Evolutionary conservation across 1,140 invertebrate species (phyloP).

Genomic region (Vanessa atalanta): DNA sequence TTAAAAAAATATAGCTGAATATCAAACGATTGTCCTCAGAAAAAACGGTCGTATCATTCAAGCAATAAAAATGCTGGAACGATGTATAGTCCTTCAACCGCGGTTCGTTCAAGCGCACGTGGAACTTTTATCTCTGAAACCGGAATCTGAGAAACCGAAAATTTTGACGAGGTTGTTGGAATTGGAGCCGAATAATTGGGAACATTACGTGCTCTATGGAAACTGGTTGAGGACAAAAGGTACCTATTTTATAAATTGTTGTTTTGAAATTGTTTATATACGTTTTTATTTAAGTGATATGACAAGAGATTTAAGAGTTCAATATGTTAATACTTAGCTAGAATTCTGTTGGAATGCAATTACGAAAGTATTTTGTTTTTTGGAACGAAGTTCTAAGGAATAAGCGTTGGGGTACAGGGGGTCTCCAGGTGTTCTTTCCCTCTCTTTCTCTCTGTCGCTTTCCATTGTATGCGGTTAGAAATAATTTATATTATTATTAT

Average conservation of each 20-base stretch:
- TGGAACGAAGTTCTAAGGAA: too few relatives aligned
- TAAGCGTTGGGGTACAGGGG: too few relatives aligned
- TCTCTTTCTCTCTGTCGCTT: too few relatives aligned
- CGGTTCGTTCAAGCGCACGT: slow-evolving; percentile 86
- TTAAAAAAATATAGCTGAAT: not conserved
- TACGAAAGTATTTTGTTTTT: too few relatives aligned
- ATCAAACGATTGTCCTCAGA: slow-evolving; percentile 63
- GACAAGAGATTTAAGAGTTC: too few relatives aligned
- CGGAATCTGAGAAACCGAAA: slow-evolving; percentile 80
- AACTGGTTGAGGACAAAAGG: slow-evolving; percentile 85
- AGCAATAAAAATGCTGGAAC: slow-evolving; percentile 85
- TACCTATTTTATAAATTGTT: slow-evolving; percentile 48
- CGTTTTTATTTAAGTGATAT: too few relatives aligned
- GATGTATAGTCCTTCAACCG: slow-evolving; percentile 84
- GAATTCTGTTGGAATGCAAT: too few relatives aligned
- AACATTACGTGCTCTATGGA: slow-evolving; percentile 85
- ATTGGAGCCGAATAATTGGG: slow-evolving; percentile 84
- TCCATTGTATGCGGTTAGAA: too few relatives aligned
- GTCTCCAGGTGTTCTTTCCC: too few relatives aligned
- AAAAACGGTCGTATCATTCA: slow-evolving; percentile 84
- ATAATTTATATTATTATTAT: too few relatives aligned
- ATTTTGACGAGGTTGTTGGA: slow-evolving; percentile 82
- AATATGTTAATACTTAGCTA: too few relatives aligned
- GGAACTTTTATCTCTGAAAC: slow-evolving; percentile 83
- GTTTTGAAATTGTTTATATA: not conserved